Percentiles rank a stretch among this genome's conserved stretches.
Conservation (phyloP, 2,113 vertebrate species). For the Pelvicachromis taeniatus region DNA sequence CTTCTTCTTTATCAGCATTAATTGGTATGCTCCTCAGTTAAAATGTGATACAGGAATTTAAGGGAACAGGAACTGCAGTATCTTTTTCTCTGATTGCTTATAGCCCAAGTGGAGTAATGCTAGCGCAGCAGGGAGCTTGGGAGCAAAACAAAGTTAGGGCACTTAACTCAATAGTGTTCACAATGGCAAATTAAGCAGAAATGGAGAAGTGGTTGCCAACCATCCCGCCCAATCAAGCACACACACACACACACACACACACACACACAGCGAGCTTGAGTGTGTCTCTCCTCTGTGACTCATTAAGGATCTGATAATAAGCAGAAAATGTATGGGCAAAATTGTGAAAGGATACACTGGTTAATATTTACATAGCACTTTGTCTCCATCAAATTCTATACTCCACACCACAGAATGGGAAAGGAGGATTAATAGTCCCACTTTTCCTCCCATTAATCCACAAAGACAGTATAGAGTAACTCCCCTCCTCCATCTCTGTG, state of each 20-base stretch:
- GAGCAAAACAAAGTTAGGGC: slow-evolving; percentile 54
- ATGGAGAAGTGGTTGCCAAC: slow-evolving; percentile 31
- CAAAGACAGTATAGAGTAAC: slow-evolving; percentile 10
- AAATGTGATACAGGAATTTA: background rate
- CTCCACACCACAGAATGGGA: background rate
- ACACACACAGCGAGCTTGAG: background rate
- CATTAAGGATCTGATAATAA: slow-evolving; percentile 66
- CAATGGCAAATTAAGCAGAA: slow-evolving; percentile 60
- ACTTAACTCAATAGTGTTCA: slow-evolving; percentile 57
- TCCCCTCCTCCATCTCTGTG: background rate
- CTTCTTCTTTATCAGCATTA: slow-evolving; percentile 51
- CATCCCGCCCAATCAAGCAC: slow-evolving; percentile 29
- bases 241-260: slow-evolving; percentile 23
- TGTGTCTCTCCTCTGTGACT: slow-evolving; percentile 63
- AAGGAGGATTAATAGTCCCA: slow-evolving; percentile 45
- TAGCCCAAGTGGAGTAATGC: slow-evolving; percentile 22
- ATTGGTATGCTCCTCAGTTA: background rate
- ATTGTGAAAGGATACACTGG: slow-evolving; percentile 50
- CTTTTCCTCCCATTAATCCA: slow-evolving; percentile 49
- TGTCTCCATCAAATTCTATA: slow-evolving; percentile 39
- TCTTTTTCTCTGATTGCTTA: slow-evolving; percentile 4
- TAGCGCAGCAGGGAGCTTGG: slow-evolving; percentile 48
- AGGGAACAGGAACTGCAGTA: too few relatives aligned
- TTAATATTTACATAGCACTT: slow-evolving; percentile 68
- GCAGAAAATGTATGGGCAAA: slow-evolving; percentile 53